Conservation (phyloP, 2,113 vertebrate genomes). For the Cephalopholis sonnerati region DNA sequence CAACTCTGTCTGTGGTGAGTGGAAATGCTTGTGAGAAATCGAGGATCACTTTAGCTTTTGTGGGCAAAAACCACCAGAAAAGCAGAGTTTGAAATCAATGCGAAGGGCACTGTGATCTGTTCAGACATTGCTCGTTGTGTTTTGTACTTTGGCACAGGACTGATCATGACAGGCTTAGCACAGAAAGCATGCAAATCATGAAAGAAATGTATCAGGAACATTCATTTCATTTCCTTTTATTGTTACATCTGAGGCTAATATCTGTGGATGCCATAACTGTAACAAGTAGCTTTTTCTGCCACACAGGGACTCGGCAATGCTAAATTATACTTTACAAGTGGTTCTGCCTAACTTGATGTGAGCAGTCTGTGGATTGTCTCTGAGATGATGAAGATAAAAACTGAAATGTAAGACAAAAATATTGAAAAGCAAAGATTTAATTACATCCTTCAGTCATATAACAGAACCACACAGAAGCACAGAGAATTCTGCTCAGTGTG, state of each 20-base stretch:
- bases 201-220: background rate
- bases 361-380: slow-evolving; percentile 3
- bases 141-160: background rate
- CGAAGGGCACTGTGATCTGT: background rate
- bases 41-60: slow-evolving; percentile 15
- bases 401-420: slow-evolving; percentile 6
- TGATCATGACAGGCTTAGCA: background rate
- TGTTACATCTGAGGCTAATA: background rate
- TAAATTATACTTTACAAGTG: slow-evolving; percentile 6
- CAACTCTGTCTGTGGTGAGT: slow-evolving; percentile 4
- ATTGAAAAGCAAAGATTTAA: slow-evolving; percentile 23
- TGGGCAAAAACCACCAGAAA: slow-evolving; percentile 34
- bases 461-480: slow-evolving; percentile 17
- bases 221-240: background rate
- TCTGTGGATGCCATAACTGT: background rate
- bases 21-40: slow-evolving; percentile 31
- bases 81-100: slow-evolving; percentile 39
- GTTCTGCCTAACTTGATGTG: background rate
- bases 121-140: background rate
- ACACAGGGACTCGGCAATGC: background rate
- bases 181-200: slow-evolving; percentile 5
- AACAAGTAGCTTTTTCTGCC: background rate
- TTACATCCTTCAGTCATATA: background rate
- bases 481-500: slow-evolving; percentile 24
- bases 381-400: background rate